phyloP scores from a whole-genome alignment of 2,888 invertebrate genomes.

The Archaeoteleia sp. region DNA sequence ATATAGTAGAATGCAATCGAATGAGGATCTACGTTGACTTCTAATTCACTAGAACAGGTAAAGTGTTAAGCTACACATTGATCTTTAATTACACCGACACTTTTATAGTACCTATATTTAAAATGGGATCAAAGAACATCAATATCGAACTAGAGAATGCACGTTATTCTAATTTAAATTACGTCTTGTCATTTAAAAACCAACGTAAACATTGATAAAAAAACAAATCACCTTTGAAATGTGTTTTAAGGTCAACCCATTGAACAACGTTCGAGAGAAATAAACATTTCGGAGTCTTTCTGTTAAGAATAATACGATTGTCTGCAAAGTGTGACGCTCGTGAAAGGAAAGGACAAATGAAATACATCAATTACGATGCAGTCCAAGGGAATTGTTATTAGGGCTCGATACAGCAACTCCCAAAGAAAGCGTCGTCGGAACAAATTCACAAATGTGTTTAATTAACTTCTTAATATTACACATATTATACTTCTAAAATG shows the following conservation, averaged over 20 bases:
- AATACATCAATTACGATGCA: constrained; percentile 43
- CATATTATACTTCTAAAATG: constrained; percentile 19
- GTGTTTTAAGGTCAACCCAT: too few species aligned
- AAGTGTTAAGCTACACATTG: constrained; percentile 37
- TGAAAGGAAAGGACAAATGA: too few species aligned
- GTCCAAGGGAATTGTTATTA: constrained; percentile 64
- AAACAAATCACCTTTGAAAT: too few species aligned
- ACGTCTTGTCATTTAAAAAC: constrained; percentile 8
- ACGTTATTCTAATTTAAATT: constrained; percentile 29
- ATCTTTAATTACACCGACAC: constrained; percentile 26
- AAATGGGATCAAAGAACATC: constrained; percentile 47
- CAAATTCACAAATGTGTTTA: constrained; percentile 1
- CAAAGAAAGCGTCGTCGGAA: constrained; percentile 56
- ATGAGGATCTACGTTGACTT: constrained; percentile 29
- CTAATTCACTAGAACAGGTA: constrained; percentile 28
- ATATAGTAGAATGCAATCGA: constrained; percentile 29
- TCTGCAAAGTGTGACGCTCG: too few species aligned
- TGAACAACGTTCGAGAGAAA: too few species aligned
- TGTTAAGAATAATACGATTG: too few species aligned
- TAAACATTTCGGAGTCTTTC: too few species aligned
- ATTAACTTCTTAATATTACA: constrained; percentile 22
- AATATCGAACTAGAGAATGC: constrained; percentile 57
- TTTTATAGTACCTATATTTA: constrained; percentile 17
- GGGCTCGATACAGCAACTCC: constrained; percentile 69
- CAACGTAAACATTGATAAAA: too few species aligned